Conservation (phyloP, 2,113 vertebrate species). For the Dipodomys stephensi region DNA sequence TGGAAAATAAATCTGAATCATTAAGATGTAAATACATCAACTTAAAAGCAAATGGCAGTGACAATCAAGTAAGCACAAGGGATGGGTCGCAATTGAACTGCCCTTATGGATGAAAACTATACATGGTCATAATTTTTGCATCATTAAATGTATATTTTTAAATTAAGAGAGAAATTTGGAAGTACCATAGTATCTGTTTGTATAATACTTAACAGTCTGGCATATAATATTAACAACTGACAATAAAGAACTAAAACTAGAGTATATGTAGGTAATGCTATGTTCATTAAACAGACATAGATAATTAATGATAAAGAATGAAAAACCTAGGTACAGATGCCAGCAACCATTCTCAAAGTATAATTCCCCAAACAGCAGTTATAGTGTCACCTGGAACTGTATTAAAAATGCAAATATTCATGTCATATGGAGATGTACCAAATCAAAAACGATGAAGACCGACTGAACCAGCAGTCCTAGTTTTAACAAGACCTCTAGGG, state of each 20-base stretch:
- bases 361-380: not conserved
- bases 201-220: not conserved
- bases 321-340: not conserved
- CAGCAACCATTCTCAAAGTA: not conserved
- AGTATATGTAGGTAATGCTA: not conserved
- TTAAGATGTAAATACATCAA: conserved; percentile 77
- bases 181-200: not conserved
- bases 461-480: not conserved
- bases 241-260: not conserved
- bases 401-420: not conserved
- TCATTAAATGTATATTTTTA: conserved; percentile 11
- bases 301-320: not conserved
- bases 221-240: not conserved
- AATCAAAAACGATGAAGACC: conserved; percentile 1
- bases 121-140: conserved; percentile 31
- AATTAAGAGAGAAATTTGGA: conserved; percentile 32
- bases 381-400: not conserved
- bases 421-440: not conserved
- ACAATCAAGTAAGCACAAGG: conserved; percentile 62
- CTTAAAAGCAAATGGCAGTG: conserved; percentile 68
- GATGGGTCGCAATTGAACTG: not conserved
- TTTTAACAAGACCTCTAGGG: not conserved
- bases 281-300: not conserved
- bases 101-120: conserved; percentile 1
- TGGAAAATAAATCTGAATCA: conserved; percentile 73